Conservation (phyloP, 2,113 vertebrate species). For the Dromas ardeola region DNA sequence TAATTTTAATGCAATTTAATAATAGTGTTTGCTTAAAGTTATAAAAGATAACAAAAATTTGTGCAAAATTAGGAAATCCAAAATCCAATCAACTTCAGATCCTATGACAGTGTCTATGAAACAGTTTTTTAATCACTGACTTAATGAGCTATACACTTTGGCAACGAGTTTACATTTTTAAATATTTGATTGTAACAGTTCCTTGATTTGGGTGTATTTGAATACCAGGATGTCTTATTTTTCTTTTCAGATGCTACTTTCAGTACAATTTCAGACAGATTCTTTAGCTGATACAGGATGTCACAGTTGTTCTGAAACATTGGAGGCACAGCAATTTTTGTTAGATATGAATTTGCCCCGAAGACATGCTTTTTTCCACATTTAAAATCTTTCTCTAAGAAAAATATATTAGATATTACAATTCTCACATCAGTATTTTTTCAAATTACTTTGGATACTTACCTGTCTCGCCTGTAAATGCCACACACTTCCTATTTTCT, state of each 20-base stretch:
- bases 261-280: not conserved
- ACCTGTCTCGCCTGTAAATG: not conserved
- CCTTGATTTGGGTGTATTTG: not conserved
- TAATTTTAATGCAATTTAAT: not conserved
- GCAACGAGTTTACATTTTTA: not conserved
- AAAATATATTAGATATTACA: not conserved
- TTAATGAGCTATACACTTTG: not conserved
- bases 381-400: not conserved
- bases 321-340: not conserved
- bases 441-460: not conserved
- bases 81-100: not conserved
- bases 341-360: not conserved
- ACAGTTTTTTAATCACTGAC: not conserved
- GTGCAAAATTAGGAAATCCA: not conserved
- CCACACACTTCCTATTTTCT: not conserved
- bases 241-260: not conserved
- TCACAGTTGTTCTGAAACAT: not conserved
- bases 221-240: not conserved
- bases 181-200: not conserved
- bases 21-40: not conserved
- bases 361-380: not conserved
- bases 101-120: not conserved
- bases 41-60: not conserved
- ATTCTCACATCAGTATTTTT: not conserved
- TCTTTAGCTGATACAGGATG: not conserved